These are phyloP conservation scores for Ceratotherium simum DNA, from an alignment of 2,113 vertebrate species.

Conservation along the genomic window DNA sequence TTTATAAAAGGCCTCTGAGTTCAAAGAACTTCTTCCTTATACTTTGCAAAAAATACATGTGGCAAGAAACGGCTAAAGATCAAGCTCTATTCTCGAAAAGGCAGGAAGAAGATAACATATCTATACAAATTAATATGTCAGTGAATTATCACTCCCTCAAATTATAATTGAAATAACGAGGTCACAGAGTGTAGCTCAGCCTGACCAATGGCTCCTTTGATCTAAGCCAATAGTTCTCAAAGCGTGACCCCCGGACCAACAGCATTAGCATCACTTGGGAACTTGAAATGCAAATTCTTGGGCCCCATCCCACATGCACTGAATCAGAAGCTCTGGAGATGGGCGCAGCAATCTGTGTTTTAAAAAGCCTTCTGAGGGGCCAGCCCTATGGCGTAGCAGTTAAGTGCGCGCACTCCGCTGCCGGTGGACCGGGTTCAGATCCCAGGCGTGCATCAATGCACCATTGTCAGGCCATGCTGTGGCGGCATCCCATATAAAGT, in stretches of 20 bases:
- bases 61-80: constrained; percentile 21
- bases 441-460: no score
- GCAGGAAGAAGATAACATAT: not conserved
- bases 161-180: constrained; percentile 4
- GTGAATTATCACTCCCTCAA: not conserved
- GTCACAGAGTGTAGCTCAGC: not conserved
- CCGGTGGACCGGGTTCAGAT: no score
- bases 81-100: not conserved
- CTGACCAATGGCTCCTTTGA: not conserved
- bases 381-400: no score
- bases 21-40: not conserved
- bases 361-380: not conserved
- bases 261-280: not conserved
- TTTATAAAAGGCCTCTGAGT: not conserved
- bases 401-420: no score
- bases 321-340: not conserved
- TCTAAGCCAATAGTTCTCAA: not conserved
- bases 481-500: no score
- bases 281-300: not conserved
- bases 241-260: not conserved
- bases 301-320: not conserved
- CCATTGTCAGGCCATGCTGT: no score
- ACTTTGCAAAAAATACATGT: not conserved
- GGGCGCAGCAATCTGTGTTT: not conserved
- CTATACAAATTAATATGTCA: not conserved